These are phyloP conservation scores for Monopterus albus DNA, from an alignment of 2,113 vertebrate genomes.

Conservation along the genomic window DNA sequence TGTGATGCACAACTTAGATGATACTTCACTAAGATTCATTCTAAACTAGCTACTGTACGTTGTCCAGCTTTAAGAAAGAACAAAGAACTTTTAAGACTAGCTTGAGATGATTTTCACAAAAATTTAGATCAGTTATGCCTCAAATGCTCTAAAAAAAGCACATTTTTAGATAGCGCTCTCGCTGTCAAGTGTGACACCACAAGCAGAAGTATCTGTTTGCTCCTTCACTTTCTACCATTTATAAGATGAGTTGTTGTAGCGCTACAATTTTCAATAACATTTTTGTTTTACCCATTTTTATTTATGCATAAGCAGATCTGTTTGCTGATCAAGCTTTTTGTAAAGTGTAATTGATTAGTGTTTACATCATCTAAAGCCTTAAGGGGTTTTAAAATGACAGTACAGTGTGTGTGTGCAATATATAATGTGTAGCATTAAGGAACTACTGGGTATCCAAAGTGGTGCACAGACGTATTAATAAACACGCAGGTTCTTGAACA, in stretches of 20 bases:
- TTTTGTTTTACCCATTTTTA: neutral
- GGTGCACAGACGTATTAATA: neutral
- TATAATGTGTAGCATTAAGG: neutral
- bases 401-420: neutral
- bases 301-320: neutral
- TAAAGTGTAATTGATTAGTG: neutral
- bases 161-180: too few relatives aligned
- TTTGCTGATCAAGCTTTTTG: neutral
- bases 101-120: too few relatives aligned
- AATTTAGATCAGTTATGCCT: too few relatives aligned
- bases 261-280: neutral
- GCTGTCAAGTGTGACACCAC: too few relatives aligned
- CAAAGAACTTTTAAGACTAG: too few relatives aligned
- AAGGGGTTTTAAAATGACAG: neutral
- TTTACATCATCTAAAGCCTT: neutral
- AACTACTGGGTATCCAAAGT: neutral
- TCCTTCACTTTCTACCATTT: too few relatives aligned
- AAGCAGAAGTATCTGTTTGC: too few relatives aligned
- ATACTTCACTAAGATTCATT: too few relatives aligned
- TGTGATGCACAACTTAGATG: too few relatives aligned
- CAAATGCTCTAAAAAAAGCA: too few relatives aligned
- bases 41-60: too few relatives aligned
- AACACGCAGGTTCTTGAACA: conserved; percentile 5
- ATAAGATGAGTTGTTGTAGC: neutral
- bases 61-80: too few relatives aligned